Base-by-base conservation (phyloP, 2,113 vertebrate genomes). In the Egretta garzetta region DNA sequence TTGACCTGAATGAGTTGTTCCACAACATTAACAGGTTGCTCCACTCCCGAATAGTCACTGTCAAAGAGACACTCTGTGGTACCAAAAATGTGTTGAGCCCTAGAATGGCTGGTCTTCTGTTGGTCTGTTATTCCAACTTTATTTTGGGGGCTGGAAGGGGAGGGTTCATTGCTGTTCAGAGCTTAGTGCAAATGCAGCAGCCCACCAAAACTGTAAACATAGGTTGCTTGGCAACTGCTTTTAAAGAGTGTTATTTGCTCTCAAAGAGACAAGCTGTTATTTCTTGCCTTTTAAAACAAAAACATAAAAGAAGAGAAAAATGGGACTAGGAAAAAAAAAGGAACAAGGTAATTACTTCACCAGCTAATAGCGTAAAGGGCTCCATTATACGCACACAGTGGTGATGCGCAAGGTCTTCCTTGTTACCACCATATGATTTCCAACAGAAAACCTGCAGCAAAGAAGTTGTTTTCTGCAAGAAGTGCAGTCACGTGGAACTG, bases 181-280 rank as follows among this genome's bases (percentile, higher is more conserved):
- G 70, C 89, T 88, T 94, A 95, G 91, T 86, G 94, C 81, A 97
- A 95, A 97, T 97, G 95, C 73, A 94, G 90, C 93, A 97, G 90
- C 94, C 95, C 97, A 98, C 96, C 93, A 96, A 98, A 98, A 96
- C 96, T 96, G 96, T 96, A 98, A 97, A 97, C 39, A 49, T 62
- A 97, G 85, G 98, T 98, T 98, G 98, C 98, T 84, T 98, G 97
- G 98, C 97, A 98, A 98, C 98, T 93, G 97, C 82, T 97, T 97
- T 98, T 96, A 98, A 97, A 96, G 96, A 98, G 95, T 96, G 96
- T 92, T 98, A 97, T 97, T 98, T 98, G 96, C 93, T 98, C 87
- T 92, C 96, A 97, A 97, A 96, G 86, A 97, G 88, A 97, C 83
- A 96, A 98, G 92, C 94, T 98, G 92, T 92, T 98, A 95, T 91